Base-by-base conservation (phyloP, 2,888 invertebrate species). In the Nasonovia ribisnigri region DNA sequence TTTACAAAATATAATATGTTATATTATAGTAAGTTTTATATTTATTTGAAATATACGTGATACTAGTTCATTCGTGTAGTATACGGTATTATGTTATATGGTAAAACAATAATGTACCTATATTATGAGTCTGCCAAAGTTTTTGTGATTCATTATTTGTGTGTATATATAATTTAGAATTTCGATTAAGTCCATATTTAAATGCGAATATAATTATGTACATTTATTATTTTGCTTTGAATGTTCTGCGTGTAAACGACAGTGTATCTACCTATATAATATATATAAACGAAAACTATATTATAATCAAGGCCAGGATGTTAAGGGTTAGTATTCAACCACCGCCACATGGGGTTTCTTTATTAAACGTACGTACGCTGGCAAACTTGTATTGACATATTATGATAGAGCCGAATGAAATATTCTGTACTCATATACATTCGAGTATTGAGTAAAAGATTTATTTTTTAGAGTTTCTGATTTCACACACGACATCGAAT, bases 261-360 rank as follows among this genome's bases (percentile, higher is more conserved):
- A 54, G 29, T n/a, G 42, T 51, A 51, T 6, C 48, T 46, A n/a
- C 6, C 26, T 20, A 87, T 48, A 16, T 51, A n/a, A n/a, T 91
- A 54, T 43, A 57, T 24, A 36, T 36, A 29, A 36, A 43, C 48
- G n/a, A 36, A 77, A 77, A 20, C 36, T 77, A 36, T 57, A 54
- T 89, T 43, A 36, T 77, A 77, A 91, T 91, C 91, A 54, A 91
- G 91, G 84, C 54, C 54, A 91, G n/a, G 24, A 91, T 54, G 11
- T 91, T 84, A 84, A 91, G 84, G 91, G 91, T 84, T 84, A n/a
- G 54, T 84, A 84, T 91, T 84, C 84, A 24, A 54, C n/a, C 77
- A 51, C 11, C 29, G 51, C 84, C 29, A 84, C 84, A 91, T 51
- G 42, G 91, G 54, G 91, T 91, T 84, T 91, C 91, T 42, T 84